Evolutionary conservation across 1,140 invertebrate species (phyloP).

Genomic region (Papilio glaucus): DNA sequence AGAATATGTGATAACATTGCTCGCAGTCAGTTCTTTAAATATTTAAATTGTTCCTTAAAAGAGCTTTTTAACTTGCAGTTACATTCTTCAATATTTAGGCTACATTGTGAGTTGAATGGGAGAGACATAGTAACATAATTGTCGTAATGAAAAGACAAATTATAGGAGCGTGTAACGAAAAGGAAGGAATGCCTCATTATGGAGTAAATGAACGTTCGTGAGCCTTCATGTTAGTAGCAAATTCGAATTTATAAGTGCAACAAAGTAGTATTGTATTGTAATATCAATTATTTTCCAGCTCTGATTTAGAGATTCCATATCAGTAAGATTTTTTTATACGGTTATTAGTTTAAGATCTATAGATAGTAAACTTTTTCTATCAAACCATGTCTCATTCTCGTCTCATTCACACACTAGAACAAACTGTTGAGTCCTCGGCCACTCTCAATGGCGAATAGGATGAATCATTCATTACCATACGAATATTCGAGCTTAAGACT

Average conservation of each 20-base stretch:
- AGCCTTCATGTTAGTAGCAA: conserved; percentile 18
- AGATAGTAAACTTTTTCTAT: too few species aligned
- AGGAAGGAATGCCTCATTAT: conserved; percentile 32
- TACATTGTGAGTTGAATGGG: conserved; percentile 21
- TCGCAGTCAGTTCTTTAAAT: not conserved
- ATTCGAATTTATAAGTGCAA: conserved; percentile 22
- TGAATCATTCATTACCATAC: too few species aligned
- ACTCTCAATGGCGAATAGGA: too few species aligned
- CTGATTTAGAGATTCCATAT: too few species aligned
- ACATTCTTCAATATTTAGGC: not conserved
- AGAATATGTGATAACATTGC: not conserved
- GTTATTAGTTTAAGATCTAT: too few species aligned
- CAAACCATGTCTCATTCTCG: too few species aligned
- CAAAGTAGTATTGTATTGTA: conserved; percentile 14
- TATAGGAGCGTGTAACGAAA: conserved; percentile 25
- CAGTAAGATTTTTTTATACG: too few species aligned
- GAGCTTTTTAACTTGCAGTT: not conserved
- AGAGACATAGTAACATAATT: conserved; percentile 34
- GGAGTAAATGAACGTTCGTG: conserved; percentile 22
- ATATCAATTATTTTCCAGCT: not conserved
- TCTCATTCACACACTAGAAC: too few species aligned
- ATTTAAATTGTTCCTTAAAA: not conserved
- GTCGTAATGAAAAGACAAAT: conserved; percentile 32
- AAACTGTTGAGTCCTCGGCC: too few species aligned
- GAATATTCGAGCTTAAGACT: too few species aligned